Conservation (phyloP, 1,140 invertebrate genomes). For the Liolophura sinensis region DNA sequence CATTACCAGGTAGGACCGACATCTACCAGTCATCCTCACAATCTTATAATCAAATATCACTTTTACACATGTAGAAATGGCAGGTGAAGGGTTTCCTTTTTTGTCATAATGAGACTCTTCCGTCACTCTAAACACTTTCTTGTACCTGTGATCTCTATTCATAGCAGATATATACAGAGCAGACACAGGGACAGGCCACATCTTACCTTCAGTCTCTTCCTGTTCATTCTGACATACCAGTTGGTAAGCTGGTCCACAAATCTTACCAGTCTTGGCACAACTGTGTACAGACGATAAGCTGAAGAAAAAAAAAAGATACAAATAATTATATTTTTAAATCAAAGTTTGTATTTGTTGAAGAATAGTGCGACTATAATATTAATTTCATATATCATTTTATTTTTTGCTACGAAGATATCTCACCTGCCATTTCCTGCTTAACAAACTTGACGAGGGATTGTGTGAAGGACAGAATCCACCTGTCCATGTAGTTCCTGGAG, state of each 20-base stretch:
- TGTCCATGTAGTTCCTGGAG: constrained; percentile 88
- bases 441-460: constrained; percentile 90
- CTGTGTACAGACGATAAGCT: constrained; percentile 92
- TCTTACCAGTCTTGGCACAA: constrained; percentile 89
- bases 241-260: constrained; percentile 98
- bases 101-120: not conserved
- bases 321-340: not conserved
- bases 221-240: constrained; percentile 98
- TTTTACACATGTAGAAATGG: too few species aligned
- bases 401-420: constrained; percentile 4
- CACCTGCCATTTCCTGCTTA: constrained; percentile 82
- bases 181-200: not conserved
- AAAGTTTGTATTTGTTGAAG: constrained; percentile 7
- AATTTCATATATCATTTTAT: constrained; percentile 1
- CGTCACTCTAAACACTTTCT: not conserved
- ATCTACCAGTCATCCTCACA: too few species aligned
- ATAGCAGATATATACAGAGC: not conserved
- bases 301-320: constrained; percentile 34
- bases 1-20: too few species aligned
- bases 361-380: too few species aligned
- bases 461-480: constrained; percentile 96
- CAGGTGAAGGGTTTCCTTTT: not conserved
- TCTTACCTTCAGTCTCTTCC: constrained; percentile 77
- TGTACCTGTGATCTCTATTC: not conserved
- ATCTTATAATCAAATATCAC: too few species aligned